These are phyloP conservation scores for Melanotaenia parkinsoni DNA, from an alignment of 2,797 vertebrate genomes.

Conservation along the genomic window DNA sequence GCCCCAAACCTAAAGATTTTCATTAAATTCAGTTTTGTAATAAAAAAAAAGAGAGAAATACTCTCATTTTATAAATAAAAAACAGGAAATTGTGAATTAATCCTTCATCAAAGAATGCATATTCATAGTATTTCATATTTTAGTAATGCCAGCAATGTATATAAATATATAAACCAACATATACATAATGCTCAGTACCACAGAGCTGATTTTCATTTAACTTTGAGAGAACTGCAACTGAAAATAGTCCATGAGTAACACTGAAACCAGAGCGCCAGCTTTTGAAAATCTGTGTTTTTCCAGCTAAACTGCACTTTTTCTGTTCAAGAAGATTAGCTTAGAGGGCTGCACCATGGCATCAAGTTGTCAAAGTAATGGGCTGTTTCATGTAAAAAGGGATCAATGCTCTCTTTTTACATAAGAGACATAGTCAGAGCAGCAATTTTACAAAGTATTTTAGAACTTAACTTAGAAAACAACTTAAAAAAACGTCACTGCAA, in stretches of 20 bases:
- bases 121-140: background rate
- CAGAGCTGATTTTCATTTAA: background rate
- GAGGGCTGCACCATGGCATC: background rate
- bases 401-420: background rate
- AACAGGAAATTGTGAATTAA: background rate
- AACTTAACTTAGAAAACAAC: background rate
- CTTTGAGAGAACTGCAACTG: background rate
- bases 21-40: constrained; percentile 1
- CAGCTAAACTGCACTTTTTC: background rate
- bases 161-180: background rate
- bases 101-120: background rate
- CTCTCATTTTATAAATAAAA: background rate
- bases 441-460: background rate
- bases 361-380: background rate
- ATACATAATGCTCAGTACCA: background rate
- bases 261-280: background rate
- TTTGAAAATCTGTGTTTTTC: background rate
- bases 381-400: background rate
- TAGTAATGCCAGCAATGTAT: background rate
- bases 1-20: background rate
- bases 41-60: background rate
- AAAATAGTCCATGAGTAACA: background rate
- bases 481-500: background rate
- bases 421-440: background rate
- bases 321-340: background rate